A percentile compares a stretch with the other conserved stretches of the same genome.
phyloP scores from a whole-genome alignment of 2,797 vertebrate genomes.

The Myotis myotis region DNA sequence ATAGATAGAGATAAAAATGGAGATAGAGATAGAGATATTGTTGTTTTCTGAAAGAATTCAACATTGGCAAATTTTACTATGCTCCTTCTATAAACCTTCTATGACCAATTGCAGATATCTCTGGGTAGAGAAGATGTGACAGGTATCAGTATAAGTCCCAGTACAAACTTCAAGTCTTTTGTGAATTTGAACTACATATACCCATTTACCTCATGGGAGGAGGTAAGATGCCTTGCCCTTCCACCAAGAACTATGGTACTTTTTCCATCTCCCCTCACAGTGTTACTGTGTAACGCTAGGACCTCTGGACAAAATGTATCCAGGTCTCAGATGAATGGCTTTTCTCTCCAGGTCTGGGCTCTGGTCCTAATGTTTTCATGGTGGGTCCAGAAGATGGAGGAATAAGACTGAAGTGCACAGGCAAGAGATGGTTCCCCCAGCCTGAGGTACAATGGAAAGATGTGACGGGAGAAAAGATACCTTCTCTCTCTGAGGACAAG shows the following conservation, averaged over 20 bases:
- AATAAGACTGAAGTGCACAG: conserved; percentile 35
- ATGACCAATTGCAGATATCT: neutral
- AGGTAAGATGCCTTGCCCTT: neutral
- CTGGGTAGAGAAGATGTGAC: neutral
- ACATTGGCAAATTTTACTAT: neutral
- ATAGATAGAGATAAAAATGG: neutral
- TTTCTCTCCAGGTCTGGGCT: conserved; percentile 26
- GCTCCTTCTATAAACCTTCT: neutral
- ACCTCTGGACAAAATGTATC: neutral
- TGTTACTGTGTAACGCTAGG: neutral
- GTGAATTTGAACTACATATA: neutral
- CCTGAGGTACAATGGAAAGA: conserved; percentile 19
- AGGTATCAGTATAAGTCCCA: neutral
- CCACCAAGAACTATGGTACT: neutral
- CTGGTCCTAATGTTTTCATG: neutral
- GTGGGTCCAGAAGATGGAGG: conserved; percentile 27
- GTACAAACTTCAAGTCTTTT: neutral
- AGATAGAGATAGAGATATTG: neutral
- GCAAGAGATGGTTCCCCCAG: conserved; percentile 27
- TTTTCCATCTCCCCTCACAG: neutral
- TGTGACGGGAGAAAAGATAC: neutral
- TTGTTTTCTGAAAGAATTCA: neutral
- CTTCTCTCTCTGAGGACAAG: neutral
- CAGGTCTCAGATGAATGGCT: neutral
- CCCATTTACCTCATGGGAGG: neutral